Conservation (phyloP, 1,140 invertebrate genomes). For the Bombyx mori region ASM3026992v2 NC_085112.1:5684001-5684500, state of each 20-base stretch:
- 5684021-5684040: constrained; percentile 56
- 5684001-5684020: constrained; percentile 52
- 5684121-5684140: constrained; percentile 54
- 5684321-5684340: constrained; percentile 38
- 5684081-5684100: constrained; percentile 48
- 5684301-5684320: constrained; percentile 39
- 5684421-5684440: constrained; percentile 58
- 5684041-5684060: constrained; percentile 57
- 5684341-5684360: constrained; percentile 51
- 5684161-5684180: constrained; percentile 10
- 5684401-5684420: constrained; percentile 37
- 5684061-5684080: constrained; percentile 38
- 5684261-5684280: neutral
- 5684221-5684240: constrained; percentile 24
- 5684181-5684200: constrained; percentile 3
- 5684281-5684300: neutral
- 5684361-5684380: constrained; percentile 42
- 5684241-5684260: constrained; percentile 13
- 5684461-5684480: constrained; percentile 71
- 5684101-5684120: constrained; percentile 42
- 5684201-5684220: constrained; percentile 24
- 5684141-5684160: constrained; percentile 57
- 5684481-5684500: constrained; percentile 52
- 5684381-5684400: constrained; percentile 40
- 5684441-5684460: constrained; percentile 66